A percentile compares a stretch with the other conserved stretches of the same genome.
phyloP scores from a whole-genome alignment of 2,797 vertebrate species.

The Megalops cyprinoides region DNA sequence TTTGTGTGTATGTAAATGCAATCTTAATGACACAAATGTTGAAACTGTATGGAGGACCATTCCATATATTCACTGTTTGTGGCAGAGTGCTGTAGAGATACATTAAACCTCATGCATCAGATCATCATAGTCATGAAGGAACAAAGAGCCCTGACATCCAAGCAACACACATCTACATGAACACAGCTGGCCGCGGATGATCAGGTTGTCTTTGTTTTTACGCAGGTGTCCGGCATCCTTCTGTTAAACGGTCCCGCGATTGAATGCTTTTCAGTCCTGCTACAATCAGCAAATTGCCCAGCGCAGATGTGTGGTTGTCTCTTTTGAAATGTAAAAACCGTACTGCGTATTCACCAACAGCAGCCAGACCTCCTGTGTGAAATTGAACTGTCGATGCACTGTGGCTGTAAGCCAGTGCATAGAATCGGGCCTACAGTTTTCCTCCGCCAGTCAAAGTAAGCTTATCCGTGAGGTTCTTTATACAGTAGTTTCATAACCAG shows the following conservation, averaged over 20 bases:
- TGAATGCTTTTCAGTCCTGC: constrained; percentile 42
- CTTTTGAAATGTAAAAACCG: constrained; percentile 28
- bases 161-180: constrained; percentile 42
- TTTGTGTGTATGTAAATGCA: neutral
- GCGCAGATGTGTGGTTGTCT: constrained; percentile 39
- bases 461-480: neutral
- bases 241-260: constrained; percentile 39
- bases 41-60: neutral
- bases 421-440: neutral
- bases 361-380: neutral
- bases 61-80: constrained; percentile 33
- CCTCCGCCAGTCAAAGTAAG: neutral
- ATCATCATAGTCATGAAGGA: constrained; percentile 29
- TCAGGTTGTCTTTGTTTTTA: constrained; percentile 37
- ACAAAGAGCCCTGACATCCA: constrained; percentile 31
- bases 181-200: constrained; percentile 34
- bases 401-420: neutral
- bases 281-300: constrained; percentile 39
- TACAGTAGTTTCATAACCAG: neutral
- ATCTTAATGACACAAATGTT: neutral
- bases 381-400: neutral
- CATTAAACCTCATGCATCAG: neutral
- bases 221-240: constrained; percentile 26
- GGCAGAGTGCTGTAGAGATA: neutral
- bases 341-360: neutral